A percentile compares a stretch with the other conserved stretches of the same genome.
Conservation (phyloP, 2,797 vertebrate species). For the Hapalemur alaotrensis region DNA sequence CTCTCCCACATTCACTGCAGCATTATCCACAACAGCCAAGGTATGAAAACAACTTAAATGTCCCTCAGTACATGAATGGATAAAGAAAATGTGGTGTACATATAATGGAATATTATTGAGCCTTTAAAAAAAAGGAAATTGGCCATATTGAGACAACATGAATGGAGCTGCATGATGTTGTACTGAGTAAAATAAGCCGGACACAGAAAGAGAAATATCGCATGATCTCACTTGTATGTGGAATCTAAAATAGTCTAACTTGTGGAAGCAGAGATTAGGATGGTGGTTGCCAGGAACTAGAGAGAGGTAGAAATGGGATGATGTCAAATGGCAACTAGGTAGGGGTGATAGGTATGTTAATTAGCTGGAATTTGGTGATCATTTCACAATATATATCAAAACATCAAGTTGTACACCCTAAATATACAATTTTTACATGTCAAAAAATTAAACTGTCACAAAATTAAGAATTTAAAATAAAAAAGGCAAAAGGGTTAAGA, state of each 20-base stretch:
- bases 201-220: not conserved
- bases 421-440: not conserved
- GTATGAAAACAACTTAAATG: not conserved
- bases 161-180: not conserved
- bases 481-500: not conserved
- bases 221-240: not conserved
- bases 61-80: not conserved
- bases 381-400: not conserved
- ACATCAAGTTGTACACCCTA: not conserved
- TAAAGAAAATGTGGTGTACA: not conserved
- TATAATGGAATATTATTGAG: not conserved
- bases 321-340: not conserved
- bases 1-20: not conserved
- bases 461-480: not conserved
- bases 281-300: not conserved
- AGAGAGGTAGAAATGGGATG: not conserved
- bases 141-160: not conserved
- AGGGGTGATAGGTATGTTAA: not conserved
- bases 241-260: not conserved
- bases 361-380: not conserved
- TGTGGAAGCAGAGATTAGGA: not conserved
- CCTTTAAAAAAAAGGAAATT: not conserved
- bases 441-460: not conserved
- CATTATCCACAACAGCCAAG: not conserved
- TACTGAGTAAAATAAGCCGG: not conserved